phyloP scores from a whole-genome alignment of 2,888 invertebrate genomes.

The Thereva unica region DNA sequence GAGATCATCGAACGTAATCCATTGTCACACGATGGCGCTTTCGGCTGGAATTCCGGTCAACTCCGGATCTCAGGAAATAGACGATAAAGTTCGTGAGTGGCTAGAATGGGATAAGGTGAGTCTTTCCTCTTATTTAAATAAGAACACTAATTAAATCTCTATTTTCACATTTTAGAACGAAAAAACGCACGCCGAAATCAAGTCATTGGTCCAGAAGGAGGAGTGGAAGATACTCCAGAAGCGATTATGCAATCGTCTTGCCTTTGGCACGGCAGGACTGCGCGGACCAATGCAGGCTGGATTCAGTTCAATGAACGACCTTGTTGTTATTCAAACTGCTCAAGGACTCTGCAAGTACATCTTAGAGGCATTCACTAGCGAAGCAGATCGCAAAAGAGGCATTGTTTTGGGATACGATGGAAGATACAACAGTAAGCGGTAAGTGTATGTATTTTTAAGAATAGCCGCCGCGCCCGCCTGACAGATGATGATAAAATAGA shows the following conservation, averaged over 20 bases:
- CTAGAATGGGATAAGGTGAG: slow-evolving; percentile 73
- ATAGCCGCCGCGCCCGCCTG: neutral
- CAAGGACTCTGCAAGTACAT: slow-evolving; percentile 86
- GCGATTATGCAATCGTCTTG: slow-evolving; percentile 71
- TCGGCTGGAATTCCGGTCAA: slow-evolving; percentile 40
- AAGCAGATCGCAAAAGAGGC: slow-evolving; percentile 65
- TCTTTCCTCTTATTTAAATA: neutral
- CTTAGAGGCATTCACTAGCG: slow-evolving; percentile 62
- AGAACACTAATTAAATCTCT: neutral
- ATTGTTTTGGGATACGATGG: slow-evolving; percentile 92
- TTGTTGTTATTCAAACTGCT: slow-evolving; percentile 93
- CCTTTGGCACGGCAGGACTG: slow-evolving; percentile 93
- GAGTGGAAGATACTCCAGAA: slow-evolving; percentile 65
- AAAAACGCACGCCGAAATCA: slow-evolving; percentile 67
- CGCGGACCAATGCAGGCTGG: slow-evolving; percentile 93
- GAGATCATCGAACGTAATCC: neutral
- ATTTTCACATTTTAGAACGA: slow-evolving; percentile 62
- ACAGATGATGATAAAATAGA: neutral
- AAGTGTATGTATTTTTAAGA: slow-evolving; percentile 46
- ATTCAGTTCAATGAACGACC: slow-evolving; percentile 92
- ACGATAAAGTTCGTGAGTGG: slow-evolving; percentile 73
- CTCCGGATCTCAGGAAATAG: slow-evolving; percentile 64
- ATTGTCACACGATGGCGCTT: slow-evolving; percentile 4
- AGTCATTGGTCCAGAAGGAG: slow-evolving; percentile 61
- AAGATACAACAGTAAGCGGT: slow-evolving; percentile 88